phyloP scores from a whole-genome alignment of 2,797 vertebrate genomes.

The Sebastes kiyomatsui region DNA sequence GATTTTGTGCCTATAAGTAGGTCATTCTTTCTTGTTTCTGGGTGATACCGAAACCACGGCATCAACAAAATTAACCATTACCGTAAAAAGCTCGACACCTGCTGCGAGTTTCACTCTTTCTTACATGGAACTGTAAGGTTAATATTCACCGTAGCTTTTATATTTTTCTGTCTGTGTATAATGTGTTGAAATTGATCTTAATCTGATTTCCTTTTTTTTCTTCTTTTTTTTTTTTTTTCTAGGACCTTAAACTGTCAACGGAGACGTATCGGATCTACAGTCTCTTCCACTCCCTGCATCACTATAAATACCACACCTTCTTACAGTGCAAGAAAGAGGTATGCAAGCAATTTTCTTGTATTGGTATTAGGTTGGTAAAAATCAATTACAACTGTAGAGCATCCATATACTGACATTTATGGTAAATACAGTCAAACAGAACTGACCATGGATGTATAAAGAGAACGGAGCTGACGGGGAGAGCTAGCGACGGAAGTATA shows the following conservation, averaged over 20 bases:
- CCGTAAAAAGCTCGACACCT: constrained; percentile 1
- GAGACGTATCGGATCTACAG: constrained; percentile 91
- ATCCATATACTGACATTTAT: too few relatives aligned
- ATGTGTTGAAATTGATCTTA: not conserved
- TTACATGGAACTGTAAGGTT: not conserved
- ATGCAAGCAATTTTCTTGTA: constrained; percentile 12
- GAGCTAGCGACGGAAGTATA: too few relatives aligned
- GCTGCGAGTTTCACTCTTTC: constrained; percentile 21
- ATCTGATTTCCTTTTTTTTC: not conserved
- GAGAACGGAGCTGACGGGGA: too few relatives aligned
- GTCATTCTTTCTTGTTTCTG: not conserved
- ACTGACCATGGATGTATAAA: too few relatives aligned
- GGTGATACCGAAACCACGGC: not conserved
- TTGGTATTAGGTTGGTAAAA: not conserved
- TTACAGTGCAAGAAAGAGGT: constrained; percentile 96
- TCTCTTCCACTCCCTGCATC: constrained; percentile 93
- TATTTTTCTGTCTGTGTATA: not conserved
- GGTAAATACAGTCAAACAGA: too few relatives aligned
- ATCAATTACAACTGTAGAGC: too few relatives aligned
- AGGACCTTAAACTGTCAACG: constrained; percentile 92
- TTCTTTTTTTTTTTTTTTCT: not conserved
- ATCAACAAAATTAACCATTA: constrained; percentile 2
- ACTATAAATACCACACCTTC: constrained; percentile 97
- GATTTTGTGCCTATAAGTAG: not conserved
- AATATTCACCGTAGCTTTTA: not conserved